phyloP scores from a whole-genome alignment of 1,140 invertebrate genomes.

The Limonius californicus region DNA sequence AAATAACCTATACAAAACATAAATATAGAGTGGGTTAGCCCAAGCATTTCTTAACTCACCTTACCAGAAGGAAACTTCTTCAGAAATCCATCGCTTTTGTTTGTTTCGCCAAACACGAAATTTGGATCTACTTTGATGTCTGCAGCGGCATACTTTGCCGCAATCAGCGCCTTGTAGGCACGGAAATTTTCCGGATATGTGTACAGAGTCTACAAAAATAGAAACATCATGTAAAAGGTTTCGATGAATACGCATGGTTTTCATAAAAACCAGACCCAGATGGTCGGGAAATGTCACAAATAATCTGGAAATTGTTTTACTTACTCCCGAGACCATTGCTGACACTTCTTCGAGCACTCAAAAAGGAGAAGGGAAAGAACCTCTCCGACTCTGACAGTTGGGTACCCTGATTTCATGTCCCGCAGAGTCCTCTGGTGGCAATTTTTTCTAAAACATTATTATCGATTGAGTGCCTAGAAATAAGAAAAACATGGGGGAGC shows the following conservation, averaged over 20 bases:
- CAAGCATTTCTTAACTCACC: slow-evolving; percentile 54
- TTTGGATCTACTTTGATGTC: slow-evolving; percentile 78
- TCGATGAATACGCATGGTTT: not conserved
- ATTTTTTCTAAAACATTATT: too few relatives aligned
- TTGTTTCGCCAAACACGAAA: slow-evolving; percentile 92
- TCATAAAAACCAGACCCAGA: not conserved
- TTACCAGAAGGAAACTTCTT: slow-evolving; percentile 95
- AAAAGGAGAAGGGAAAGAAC: not conserved
- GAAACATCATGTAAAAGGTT: not conserved
- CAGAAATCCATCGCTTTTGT: slow-evolving; percentile 80
- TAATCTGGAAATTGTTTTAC: too few relatives aligned
- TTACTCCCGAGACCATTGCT: not conserved
- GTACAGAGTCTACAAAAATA: slow-evolving; percentile 83
- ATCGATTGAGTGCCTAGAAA: too few relatives aligned
- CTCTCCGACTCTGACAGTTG: too few relatives aligned
- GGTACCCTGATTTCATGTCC: too few relatives aligned
- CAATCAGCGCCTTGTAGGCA: slow-evolving; percentile 89
- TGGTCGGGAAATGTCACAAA: too few relatives aligned
- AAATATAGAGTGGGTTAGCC: too few relatives aligned
- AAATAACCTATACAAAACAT: too few relatives aligned
- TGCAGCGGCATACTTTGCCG: slow-evolving; percentile 89
- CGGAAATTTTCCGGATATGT: slow-evolving; percentile 95
- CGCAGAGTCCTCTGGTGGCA: too few relatives aligned
- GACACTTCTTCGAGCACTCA: not conserved
- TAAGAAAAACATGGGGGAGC: too few relatives aligned